Evolutionary conservation across 2,113 vertebrate genomes (phyloP), one percentile per base, ranked within the genome.

Genomic region (Phaethon lepturus): DNA sequence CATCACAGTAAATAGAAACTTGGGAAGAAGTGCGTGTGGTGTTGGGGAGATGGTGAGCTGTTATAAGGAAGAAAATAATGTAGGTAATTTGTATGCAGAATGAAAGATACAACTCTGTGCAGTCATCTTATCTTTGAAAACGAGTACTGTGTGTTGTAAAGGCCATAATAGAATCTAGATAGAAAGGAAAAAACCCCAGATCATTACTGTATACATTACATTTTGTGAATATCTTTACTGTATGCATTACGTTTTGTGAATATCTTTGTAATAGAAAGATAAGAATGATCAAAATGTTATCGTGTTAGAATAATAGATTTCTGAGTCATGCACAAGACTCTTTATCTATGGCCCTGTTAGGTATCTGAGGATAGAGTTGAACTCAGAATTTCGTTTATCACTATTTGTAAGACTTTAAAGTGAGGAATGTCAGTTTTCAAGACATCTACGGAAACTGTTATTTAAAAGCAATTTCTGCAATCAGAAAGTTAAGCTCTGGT

Each of bases 401-500:
- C 40, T 89, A n/a, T 84, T 92, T 81, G 13, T 87, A 91, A 84
- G 60, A 71, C 40, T 91, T 81, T 26, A 85, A 81, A 94, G 64
- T 60, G 6, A 94, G 60, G 64, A 68, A 91, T 93, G 66, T 88
- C 80, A 93, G 29, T 49, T 95, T 93, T 95, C 35, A 91, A 95
- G 80, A 66, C 80, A 68, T 87, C 44, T 82, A 31, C 4, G 0
- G 40, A 80, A 93, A 67, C 67, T 53, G 23, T 56, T 88, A 82
- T 77, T 95, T 93, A 80, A 96, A 93, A 94, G 69, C 35, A 89
- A n/a, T 78, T 91, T 93, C 81, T 6, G 1, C 56, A 72, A 62
- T 72, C 35, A 56, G 40, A 64, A 93, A 38, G 23, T 35, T 87
- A 67, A 72, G 33, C 49, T 83, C 26, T 79, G 53, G 17, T 89